Conservation (phyloP, 2,113 vertebrate genomes). For the Carassius auratus region DNA sequence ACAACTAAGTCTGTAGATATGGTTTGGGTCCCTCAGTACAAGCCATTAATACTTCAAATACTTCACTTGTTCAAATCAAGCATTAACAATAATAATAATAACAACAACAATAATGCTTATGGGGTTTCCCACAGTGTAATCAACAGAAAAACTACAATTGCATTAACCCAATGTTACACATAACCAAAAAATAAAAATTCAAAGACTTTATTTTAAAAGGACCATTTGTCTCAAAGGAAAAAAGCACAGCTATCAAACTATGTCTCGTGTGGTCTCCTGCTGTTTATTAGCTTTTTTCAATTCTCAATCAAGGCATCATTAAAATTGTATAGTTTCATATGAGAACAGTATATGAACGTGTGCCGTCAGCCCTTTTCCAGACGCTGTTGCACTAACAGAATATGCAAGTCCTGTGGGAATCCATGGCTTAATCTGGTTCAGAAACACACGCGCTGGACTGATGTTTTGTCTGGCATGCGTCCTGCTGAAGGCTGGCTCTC, state of each 20-base stretch:
- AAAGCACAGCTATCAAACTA: neutral
- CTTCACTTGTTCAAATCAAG: neutral
- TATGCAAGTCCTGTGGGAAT: constrained; percentile 20
- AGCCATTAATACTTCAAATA: neutral
- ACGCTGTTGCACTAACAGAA: neutral
- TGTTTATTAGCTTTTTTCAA: constrained; percentile 20
- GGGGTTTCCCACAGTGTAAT: neutral
- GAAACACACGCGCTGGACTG: constrained; percentile 46
- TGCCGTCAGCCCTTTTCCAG: neutral
- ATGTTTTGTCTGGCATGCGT: neutral
- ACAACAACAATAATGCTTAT: neutral
- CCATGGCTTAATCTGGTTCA: constrained; percentile 38
- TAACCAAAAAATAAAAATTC: neutral
- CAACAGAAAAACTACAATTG: neutral
- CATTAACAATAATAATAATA: neutral
- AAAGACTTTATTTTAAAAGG: neutral
- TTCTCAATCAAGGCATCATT: constrained; percentile 29
- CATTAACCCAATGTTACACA: neutral
- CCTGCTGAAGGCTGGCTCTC: constrained; percentile 33
- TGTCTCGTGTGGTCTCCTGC: neutral
- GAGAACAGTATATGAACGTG: neutral
- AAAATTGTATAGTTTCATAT: constrained; percentile 18
- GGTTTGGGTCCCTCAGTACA: too few relatives aligned
- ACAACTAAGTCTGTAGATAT: too few relatives aligned
- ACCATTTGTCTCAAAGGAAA: neutral